Evolutionary conservation across 2,888 invertebrate genomes (phyloP), one percentile per base, ranked within the genome.

Genomic region (Cyrtodaria siliqua): DNA sequence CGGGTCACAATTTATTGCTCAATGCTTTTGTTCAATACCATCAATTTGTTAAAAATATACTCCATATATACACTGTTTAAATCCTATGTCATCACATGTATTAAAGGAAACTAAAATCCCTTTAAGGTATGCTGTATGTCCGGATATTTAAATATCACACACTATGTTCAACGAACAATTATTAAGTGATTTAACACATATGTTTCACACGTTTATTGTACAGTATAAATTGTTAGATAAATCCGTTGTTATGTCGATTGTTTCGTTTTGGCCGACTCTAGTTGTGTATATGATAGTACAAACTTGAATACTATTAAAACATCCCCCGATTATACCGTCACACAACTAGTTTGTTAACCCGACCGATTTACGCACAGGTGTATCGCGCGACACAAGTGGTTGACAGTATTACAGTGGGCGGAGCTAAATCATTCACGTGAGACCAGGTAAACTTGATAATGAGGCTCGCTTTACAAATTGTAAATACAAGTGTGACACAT

Each of bases 401-500:
- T 69, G 78, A 78, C 78, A 72, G n/a, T 47, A 52, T 79, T 72
- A 80, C 76, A 63, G 66, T 60, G 59, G 80, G 80, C 73, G 80
- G 64, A 47, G 59, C 59, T 56, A 53, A 52, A 9, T 53, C 59
- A 42, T 29, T 60, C 68, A 61, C 64, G 72, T 73, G 78, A 20
- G 24, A 57, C 55, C 50, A 56, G 44, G 66, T 66, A 18, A 55
- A 57, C 27, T 27, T 57, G 24, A 26, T 16, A 18, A 44, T 44
- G 44, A 44, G 16, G 44, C 20, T 18, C 16, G 3, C 8, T 20
- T 44, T 20, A 6, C 4, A 16, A 4, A 3, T 20, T 44, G n/a
- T 6, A 9, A 44, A 9, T 6, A 9, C 16, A 9, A 44, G n/a
- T 16, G 44, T 9, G 4, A 44, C n/a, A 9, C 6, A 44, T 44